Evolutionary conservation across 1,140 invertebrate genomes (phyloP), one percentile per base, ranked within the genome.

Genomic region (Pseudomyrmex flavicornis): DNA sequence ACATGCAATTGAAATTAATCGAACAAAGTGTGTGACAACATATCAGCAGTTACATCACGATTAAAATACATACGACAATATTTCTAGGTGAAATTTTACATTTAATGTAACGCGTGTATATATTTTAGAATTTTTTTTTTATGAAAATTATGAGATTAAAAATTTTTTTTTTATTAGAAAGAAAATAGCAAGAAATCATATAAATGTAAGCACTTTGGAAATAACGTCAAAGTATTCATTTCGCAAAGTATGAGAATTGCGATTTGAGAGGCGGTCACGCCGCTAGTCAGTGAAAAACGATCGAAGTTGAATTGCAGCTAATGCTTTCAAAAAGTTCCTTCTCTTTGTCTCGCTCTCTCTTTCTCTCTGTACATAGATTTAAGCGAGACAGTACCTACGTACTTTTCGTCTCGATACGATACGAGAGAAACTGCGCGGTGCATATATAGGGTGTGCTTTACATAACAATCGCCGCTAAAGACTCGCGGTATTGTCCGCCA

Each of bases 401-500:
- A 88, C 86, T 85, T 84, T 44, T 58, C 88, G 88, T 90, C 88
- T 90, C 90, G 90, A 90, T 91, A 92, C 90, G 91, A 91, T 76
- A 75, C 87, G 87, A 86, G 87, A 89, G 91, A 90, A 93, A 88
- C 88, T 75, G 84, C 73, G 87, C 83, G 82, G 87, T 90, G 90
- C 89, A 90, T 92, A 90, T 89, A 91, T 91, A 91, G 93, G 92
- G 91, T 94, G 86, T 93, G 91, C 90, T 94, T 94, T 94, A 94
- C 94, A 94, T 94, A 91, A 94, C 93, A 94, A 94, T 94, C 91
- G 93, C 20, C 92, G 93, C 94, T 94, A 94, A 94, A 94, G 94
- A 94, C 93, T 93, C 85, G 89, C 85, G 90, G 92, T 85, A 94
- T 94, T 94, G 94, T 94, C 85, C 92, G 92, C 89, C 94, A 94